Conservation (phyloP, 2,888 invertebrate genomes). For the Tridacna gigas region DNA sequence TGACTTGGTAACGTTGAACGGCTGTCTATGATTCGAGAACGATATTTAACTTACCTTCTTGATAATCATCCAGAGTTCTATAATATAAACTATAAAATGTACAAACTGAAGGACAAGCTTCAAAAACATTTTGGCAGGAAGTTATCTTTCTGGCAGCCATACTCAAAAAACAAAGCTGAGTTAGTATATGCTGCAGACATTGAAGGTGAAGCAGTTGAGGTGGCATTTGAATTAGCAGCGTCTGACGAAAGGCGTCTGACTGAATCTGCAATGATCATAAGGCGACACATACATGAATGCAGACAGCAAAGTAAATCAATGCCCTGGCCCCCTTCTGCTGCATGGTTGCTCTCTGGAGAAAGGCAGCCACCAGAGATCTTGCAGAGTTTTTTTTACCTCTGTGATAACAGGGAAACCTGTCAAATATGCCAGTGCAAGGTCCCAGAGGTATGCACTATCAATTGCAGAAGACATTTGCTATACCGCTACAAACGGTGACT, state of each 20-base stretch:
- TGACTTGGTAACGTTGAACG: conserved; percentile 41
- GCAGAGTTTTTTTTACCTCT: not conserved
- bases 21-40: too few species aligned
- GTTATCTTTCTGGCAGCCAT: conserved; percentile 53
- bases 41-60: conserved; percentile 18
- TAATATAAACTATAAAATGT: conserved; percentile 54
- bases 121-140: too few species aligned
- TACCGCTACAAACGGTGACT: too few species aligned
- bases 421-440: conserved; percentile 1
- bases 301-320: not conserved
- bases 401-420: conserved; percentile 24
- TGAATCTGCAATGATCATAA: conserved; percentile 50
- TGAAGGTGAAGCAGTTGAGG: conserved; percentile 48
- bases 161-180: conserved; percentile 42
- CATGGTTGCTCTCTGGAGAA: conserved; percentile 6
- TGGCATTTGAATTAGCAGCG: conserved; percentile 56
- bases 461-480: too few species aligned
- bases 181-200: too few species aligned
- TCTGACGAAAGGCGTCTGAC: conserved; percentile 43
- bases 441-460: conserved; percentile 7
- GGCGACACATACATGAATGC: conserved; percentile 32
- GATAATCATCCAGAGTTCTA: conserved; percentile 37
- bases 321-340: conserved; percentile 39
- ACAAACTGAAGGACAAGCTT: conserved; percentile 50
- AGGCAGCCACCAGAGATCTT: conserved; percentile 31